Evolutionary conservation across 2,113 vertebrate genomes (phyloP), one percentile per base, ranked within the genome.

Genomic region (Columba livia): DNA sequence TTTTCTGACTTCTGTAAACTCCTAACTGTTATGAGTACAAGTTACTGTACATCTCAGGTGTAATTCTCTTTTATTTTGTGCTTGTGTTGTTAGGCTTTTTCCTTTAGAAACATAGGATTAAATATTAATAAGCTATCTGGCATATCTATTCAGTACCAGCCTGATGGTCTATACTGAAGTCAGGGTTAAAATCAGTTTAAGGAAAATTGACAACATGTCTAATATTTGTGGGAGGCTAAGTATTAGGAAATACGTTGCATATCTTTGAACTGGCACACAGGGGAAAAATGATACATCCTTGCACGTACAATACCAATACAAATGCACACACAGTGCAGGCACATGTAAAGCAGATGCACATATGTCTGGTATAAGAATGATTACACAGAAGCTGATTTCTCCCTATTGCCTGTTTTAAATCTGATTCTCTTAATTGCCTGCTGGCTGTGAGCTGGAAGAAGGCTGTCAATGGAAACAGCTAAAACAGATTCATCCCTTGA

Each of bases 401-500:
- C 90, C 86, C 54, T n/a, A 57, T 38, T 75, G 79, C 56, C 56
- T 91, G 40, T 26, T 95, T 92, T 89, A 93, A 96, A 94, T 87
- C 79, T 92, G 78, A 96, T 95, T 96, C 66, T 20, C 84, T 94
- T 94, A 95, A 94, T 93, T 95, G 86, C 93, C 93, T 95, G 77
- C 90, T 96, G 92, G 79, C 72, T 95, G 88, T 90, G 83, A 95
- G 83, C 62, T 94, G 69, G 65, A 90, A 93, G 77, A 94, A 20
- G 73, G n/a, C 61, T 96, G 83, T 94, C 90, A 96, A 75, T 92
- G 70, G 31, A 94, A 93, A 94, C 0, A 42, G 54, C 23, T 79
- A 93, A 92, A 94, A 1, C 83, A 94, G 72, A 96, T 94, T 93
- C 48, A 90, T 81, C 44, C 57, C 57, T 90, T 95, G 83, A 96